Conservation (phyloP, 2,113 vertebrate genomes). For the Antidorcas marsupialis region DNA sequence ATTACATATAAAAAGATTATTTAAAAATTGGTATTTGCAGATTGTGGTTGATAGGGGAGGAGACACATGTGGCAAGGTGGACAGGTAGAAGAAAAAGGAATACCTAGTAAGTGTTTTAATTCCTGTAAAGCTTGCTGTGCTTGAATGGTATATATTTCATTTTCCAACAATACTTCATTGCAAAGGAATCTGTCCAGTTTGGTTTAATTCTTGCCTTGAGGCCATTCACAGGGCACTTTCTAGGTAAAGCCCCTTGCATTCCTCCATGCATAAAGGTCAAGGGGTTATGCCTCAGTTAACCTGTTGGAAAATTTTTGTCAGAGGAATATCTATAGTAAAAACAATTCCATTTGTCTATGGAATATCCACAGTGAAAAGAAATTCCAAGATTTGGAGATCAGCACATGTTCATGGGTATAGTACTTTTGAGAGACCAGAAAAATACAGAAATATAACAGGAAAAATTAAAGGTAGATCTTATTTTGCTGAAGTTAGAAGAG, state of each 20-base stretch:
- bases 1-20: not conserved
- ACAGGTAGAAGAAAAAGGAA: not conserved
- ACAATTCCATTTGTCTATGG: not conserved
- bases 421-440: not conserved
- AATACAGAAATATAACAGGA: not conserved
- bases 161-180: conserved; percentile 21
- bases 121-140: not conserved
- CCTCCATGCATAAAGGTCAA: not conserved
- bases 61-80: not conserved
- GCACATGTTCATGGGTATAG: not conserved
- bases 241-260: not conserved
- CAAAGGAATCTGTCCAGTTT: not conserved
- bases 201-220: not conserved
- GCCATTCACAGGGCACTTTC: not conserved
- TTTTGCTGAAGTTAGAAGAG: not conserved
- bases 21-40: not conserved
- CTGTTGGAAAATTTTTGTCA: not conserved
- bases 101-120: not conserved
- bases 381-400: not conserved
- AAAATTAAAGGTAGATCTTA: not conserved
- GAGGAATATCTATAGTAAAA: not conserved
- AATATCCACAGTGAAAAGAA: not conserved
- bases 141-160: not conserved
- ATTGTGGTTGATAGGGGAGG: not conserved
- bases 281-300: not conserved